Base-by-base conservation (phyloP, 2,888 invertebrate species). In the Lasioglossum villosulum region DNA sequence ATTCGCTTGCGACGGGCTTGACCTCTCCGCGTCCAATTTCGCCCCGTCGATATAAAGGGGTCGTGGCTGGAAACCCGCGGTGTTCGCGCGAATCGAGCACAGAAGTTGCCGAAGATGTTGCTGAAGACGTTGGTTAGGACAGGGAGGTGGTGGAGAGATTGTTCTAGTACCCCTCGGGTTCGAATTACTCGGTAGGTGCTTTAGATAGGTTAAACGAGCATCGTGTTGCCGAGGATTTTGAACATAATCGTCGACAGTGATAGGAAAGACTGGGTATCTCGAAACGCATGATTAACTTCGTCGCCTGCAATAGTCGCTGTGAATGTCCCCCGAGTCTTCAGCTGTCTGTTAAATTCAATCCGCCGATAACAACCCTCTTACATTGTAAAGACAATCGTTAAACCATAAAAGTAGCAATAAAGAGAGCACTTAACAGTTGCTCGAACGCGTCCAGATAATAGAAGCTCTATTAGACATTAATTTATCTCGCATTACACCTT, bases 1-100 rank as follows among this genome's bases (percentile, higher is more conserved):
- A 78, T 79, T 85, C 79, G 84, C 83, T 83, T 82, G 76, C 88
- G 76, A 71, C 75, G 59, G 80, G 73, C 45, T 52, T 77, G 34
- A 73, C 77, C 84, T 82, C 70, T 10, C n/a, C 45, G 45, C 48
- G 73, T 82, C 73, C 73, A 82, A 84, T 78, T 82, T 78, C 30
- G 30, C n/a, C n/a, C 27, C 23, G 12, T 23, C 23, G 59, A 34
- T 75, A 39, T 30, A 30, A 30, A 34, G 66, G 42, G 48, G 48
- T 52, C 37, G 68, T 70, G 76, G 68, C 52, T 34, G n/a, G 48
- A 45, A 66, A 66, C 16, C 66, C 30, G 10, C 23, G 72, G 45
- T 45, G 10, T 72, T 72, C 8, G 30, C 48, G 48, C 12, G 72
- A 34, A 39, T 68, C 14, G 48, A 72, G 23, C 14, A 4, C n/a